phyloP scores from a whole-genome alignment of 2,888 invertebrate genomes.

The Psococerastis gibbosa region DNA sequence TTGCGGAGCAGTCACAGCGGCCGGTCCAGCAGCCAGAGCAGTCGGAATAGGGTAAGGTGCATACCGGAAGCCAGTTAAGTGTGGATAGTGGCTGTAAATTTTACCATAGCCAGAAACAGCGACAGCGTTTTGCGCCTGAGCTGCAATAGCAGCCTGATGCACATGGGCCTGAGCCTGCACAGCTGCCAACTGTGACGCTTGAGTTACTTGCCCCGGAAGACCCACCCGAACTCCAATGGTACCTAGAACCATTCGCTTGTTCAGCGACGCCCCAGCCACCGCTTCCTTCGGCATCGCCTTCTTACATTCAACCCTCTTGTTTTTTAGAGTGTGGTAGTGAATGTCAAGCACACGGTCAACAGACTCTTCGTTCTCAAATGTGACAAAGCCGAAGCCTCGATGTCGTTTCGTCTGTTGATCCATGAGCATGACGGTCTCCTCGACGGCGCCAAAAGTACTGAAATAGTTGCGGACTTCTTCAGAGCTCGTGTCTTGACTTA shows the following conservation, averaged over 20 bases:
- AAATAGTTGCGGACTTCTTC: constrained; percentile 83
- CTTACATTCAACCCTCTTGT: constrained; percentile 80
- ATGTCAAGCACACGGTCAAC: constrained; percentile 87
- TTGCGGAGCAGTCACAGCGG: constrained; percentile 30
- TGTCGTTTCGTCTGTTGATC: constrained; percentile 85
- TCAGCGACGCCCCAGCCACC: constrained; percentile 47
- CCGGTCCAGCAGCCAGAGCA: constrained; percentile 29
- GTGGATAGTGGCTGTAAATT: constrained; percentile 40
- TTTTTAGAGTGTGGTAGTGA: constrained; percentile 82
- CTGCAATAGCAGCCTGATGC: constrained; percentile 31
- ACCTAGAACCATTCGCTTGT: constrained; percentile 50
- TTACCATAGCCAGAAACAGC: constrained; percentile 47
- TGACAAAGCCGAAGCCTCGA: constrained; percentile 79
- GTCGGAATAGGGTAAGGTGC: constrained; percentile 39
- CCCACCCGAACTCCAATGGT: constrained; percentile 47
- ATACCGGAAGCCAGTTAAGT: constrained; percentile 37
- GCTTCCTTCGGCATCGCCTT: constrained; percentile 84
- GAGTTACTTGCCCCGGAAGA: constrained; percentile 34
- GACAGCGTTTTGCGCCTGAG: constrained; percentile 37
- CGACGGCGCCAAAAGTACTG: constrained; percentile 74
- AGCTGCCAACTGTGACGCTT: constrained; percentile 29
- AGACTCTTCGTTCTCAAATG: constrained; percentile 78
- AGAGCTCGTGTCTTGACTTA: constrained; percentile 78
- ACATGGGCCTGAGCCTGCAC: constrained; percentile 27
- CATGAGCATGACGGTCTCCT: constrained; percentile 86